Evolutionary conservation across 2,113 vertebrate species (phyloP).

Genomic region (Neolamprologus toae): DNA sequence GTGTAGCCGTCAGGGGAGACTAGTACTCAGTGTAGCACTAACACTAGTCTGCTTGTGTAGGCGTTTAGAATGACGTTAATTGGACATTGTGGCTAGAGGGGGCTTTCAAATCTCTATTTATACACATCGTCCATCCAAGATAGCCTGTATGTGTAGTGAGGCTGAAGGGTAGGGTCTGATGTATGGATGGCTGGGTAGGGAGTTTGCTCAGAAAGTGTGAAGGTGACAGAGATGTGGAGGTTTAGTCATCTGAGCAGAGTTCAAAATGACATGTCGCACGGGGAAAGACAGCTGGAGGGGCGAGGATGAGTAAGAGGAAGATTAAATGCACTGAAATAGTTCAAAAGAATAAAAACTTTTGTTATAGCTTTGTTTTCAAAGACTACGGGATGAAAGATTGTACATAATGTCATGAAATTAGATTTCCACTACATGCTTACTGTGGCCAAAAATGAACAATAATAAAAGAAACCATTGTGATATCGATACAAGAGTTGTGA

Average conservation of each 20-base stretch:
- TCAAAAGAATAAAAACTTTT: background rate
- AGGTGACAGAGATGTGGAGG: conserved; percentile 23
- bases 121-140: background rate
- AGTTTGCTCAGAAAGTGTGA: conserved; percentile 30
- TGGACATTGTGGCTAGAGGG: conserved; percentile 36
- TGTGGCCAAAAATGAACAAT: background rate
- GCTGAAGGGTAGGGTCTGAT: background rate
- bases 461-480: background rate
- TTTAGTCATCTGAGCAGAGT: conserved; percentile 29
- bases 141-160: background rate
- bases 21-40: background rate
- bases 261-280: background rate
- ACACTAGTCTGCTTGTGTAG: conserved; percentile 10
- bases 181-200: background rate
- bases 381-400: background rate
- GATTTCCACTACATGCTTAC: background rate
- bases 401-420: background rate
- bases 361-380: background rate
- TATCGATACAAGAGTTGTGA: background rate
- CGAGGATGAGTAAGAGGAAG: background rate
- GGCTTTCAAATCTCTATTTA: conserved; percentile 29
- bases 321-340: background rate
- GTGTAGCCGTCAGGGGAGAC: background rate
- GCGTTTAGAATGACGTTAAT: conserved; percentile 39
- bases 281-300: background rate